These are phyloP conservation scores for Xiphophorus hellerii DNA, from an alignment of 2,113 vertebrate genomes.

Conservation along the genomic window DNA sequence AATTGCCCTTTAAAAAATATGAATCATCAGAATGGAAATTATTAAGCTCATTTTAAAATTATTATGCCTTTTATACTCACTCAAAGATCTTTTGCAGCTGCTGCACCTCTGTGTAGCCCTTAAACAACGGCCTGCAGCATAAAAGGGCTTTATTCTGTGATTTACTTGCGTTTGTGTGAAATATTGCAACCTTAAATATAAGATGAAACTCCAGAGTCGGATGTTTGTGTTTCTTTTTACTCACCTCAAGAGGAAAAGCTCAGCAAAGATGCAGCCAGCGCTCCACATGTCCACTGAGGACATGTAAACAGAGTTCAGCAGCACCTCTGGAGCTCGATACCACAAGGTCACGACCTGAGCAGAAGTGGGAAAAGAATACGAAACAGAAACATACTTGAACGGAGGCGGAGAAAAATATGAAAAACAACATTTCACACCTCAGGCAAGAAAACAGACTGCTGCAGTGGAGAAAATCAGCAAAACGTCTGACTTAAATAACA, in stretches of 20 bases:
- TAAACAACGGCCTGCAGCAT: conserved; percentile 75
- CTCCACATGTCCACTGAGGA: conserved; percentile 84
- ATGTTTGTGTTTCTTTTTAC: not conserved
- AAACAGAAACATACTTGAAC: not conserved
- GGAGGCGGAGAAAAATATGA: not conserved
- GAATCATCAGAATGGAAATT: too few relatives aligned
- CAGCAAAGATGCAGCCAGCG: conserved; percentile 81
- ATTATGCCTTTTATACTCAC: conserved; percentile 59
- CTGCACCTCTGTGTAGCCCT: conserved; percentile 72
- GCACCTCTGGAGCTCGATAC: conserved; percentile 83
- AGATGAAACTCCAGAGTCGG: not conserved
- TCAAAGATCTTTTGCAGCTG: conserved; percentile 83
- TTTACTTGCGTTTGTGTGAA: not conserved
- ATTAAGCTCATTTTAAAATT: too few relatives aligned
- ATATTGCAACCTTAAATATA: not conserved
- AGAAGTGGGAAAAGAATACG: not conserved
- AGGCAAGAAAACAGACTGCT: not conserved
- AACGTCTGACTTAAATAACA: not conserved
- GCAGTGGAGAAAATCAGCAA: not conserved
- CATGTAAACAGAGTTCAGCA: conserved; percentile 79
- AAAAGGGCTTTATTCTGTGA: not conserved
- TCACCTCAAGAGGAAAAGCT: conserved; percentile 80
- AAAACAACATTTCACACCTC: not conserved
- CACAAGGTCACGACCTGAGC: conserved; percentile 82
- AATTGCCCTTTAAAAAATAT: too few relatives aligned